Conservation (phyloP, 2,113 vertebrate species). For the Hipposideros armiger region DNA sequence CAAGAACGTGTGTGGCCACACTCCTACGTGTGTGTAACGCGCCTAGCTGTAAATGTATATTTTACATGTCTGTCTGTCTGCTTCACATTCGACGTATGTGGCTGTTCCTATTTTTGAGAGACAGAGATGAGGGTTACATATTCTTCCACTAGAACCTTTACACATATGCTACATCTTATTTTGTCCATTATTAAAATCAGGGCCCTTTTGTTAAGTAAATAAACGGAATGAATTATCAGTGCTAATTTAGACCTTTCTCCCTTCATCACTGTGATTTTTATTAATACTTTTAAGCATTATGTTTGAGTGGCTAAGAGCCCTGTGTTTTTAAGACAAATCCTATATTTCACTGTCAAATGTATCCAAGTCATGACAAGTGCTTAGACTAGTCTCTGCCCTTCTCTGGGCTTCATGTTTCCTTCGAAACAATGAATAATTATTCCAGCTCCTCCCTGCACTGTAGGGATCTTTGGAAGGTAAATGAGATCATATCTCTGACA, state of each 20-base stretch:
- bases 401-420: conserved; percentile 56
- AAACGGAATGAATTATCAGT: conserved; percentile 48
- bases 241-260: conserved; percentile 20
- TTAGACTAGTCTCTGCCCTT: conserved; percentile 3
- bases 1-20: background rate
- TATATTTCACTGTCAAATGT: background rate
- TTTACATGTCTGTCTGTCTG: background rate
- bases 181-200: conserved; percentile 53
- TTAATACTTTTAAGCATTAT: background rate
- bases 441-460: background rate
- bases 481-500: conserved; percentile 39
- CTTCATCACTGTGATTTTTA: conserved; percentile 26
- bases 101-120: background rate
- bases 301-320: conserved; percentile 6
- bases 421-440: background rate
- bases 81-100: background rate
- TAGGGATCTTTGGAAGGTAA: conserved; percentile 21
- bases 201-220: conserved; percentile 51
- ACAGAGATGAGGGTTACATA: background rate
- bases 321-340: background rate
- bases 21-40: background rate
- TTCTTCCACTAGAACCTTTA: background rate
- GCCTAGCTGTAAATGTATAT: background rate
- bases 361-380: background rate
- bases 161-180: background rate